Conservation (phyloP, 2,113 vertebrate species). For the Anguilla rostrata region DNA sequence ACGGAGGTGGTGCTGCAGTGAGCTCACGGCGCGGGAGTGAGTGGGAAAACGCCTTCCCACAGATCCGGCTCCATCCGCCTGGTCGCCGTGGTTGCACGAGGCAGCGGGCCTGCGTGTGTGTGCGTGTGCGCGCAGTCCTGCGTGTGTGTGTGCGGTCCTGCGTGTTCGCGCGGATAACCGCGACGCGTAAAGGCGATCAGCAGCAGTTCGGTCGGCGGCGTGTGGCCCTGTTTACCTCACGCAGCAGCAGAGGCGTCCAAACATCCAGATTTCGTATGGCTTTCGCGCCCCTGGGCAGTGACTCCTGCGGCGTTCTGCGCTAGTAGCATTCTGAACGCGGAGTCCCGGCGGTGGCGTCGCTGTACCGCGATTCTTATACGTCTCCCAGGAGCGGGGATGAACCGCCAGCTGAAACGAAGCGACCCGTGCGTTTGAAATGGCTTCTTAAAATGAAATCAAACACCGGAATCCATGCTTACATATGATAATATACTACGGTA, state of each 20-base stretch:
- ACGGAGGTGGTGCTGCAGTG: not conserved
- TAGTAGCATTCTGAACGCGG: not conserved
- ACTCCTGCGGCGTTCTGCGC: not conserved
- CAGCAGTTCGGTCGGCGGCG: not conserved
- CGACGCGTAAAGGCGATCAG: not conserved
- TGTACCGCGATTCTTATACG: not conserved
- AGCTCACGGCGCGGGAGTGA: not conserved
- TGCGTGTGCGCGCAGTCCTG: not conserved
- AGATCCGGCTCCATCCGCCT: too few species aligned
- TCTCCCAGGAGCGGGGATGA: not conserved
- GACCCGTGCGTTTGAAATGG: not conserved
- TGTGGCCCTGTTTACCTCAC: not conserved
- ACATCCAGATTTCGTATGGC: not conserved
- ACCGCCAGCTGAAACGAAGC: not conserved
- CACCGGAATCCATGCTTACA: not conserved
- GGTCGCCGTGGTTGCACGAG: too few species aligned
- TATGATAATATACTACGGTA: too few species aligned
- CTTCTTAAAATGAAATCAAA: not conserved
- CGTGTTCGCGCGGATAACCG: not conserved
- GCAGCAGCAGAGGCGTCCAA: not conserved
- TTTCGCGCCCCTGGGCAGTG: not conserved
- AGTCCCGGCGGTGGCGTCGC: not conserved
- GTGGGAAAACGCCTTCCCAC: not conserved
- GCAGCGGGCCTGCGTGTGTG: not conserved
- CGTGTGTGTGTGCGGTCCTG: not conserved